These are phyloP conservation scores for Caenorhabditis briggsae DNA, from an alignment of 1,140 invertebrate genomes.

Conservation along the genomic window DNA sequence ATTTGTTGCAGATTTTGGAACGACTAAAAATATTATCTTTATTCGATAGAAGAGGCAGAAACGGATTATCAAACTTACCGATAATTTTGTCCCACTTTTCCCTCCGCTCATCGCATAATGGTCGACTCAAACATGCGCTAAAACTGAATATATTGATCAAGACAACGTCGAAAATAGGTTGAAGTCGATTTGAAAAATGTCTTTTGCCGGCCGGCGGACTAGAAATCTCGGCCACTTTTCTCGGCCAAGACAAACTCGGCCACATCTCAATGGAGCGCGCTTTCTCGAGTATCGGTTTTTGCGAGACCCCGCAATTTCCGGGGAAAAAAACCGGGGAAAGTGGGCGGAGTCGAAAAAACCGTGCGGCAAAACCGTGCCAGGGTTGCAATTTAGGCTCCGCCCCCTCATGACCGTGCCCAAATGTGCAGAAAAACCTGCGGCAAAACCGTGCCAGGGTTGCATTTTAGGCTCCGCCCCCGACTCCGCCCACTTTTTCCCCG, in stretches of 20 bases:
- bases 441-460: too few species aligned
- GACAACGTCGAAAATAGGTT: background rate
- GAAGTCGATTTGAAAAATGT: background rate
- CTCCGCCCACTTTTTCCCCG: too few species aligned
- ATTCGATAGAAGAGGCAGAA: background rate
- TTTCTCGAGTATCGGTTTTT: constrained; percentile 15
- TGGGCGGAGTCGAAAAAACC: too few species aligned
- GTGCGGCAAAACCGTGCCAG: too few species aligned
- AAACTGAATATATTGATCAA: background rate
- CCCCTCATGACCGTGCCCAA: too few species aligned
- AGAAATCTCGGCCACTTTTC: background rate
- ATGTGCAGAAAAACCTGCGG: too few species aligned
- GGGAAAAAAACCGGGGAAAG: too few species aligned
- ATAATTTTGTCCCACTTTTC: constrained; percentile 3
- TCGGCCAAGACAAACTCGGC: background rate
- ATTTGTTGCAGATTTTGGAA: constrained; percentile 25
- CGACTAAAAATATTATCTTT: background rate
- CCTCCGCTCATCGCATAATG: constrained; percentile 30
- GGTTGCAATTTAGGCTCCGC: too few species aligned
- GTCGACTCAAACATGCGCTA: background rate
- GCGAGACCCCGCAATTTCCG: too few species aligned
- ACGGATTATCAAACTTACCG: background rate
- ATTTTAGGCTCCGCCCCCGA: too few species aligned
- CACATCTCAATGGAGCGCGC: constrained; percentile 3
- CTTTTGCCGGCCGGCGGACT: background rate